phyloP scores from a whole-genome alignment of 2,113 vertebrate genomes.

The Chroicocephalus ridibundus region DNA sequence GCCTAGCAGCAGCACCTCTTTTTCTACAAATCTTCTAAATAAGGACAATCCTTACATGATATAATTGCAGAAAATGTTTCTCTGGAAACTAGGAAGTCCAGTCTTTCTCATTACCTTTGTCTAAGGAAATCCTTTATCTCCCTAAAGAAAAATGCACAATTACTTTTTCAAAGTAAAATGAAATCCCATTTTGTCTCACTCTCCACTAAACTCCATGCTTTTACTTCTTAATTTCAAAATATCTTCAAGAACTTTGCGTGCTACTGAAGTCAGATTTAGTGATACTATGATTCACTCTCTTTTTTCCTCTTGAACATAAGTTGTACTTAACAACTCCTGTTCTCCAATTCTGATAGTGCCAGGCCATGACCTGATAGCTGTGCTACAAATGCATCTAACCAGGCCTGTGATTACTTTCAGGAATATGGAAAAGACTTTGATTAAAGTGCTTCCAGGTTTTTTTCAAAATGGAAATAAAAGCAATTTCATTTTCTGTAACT shows the following conservation, averaged over 20 bases:
- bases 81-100: not conserved
- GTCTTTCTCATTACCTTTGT: not conserved
- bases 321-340: not conserved
- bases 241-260: not conserved
- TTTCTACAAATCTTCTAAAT: not conserved
- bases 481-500: not conserved
- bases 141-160: not conserved
- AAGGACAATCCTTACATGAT: not conserved
- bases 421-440: not conserved
- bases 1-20: not conserved
- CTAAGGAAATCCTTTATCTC: not conserved
- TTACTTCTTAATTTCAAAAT: not conserved
- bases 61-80: not conserved
- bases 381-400: not conserved
- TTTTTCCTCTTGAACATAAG: not conserved
- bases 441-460: not conserved
- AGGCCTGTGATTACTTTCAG: not conserved
- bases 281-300: not conserved
- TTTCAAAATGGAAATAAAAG: constrained; percentile 12
- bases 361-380: not conserved
- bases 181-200: not conserved
- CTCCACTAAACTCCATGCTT: not conserved
- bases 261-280: not conserved
- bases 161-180: not conserved
- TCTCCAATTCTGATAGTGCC: not conserved